Evolutionary conservation across 1,140 invertebrate species (phyloP).

Genomic region (Galleria mellonella): DNA sequence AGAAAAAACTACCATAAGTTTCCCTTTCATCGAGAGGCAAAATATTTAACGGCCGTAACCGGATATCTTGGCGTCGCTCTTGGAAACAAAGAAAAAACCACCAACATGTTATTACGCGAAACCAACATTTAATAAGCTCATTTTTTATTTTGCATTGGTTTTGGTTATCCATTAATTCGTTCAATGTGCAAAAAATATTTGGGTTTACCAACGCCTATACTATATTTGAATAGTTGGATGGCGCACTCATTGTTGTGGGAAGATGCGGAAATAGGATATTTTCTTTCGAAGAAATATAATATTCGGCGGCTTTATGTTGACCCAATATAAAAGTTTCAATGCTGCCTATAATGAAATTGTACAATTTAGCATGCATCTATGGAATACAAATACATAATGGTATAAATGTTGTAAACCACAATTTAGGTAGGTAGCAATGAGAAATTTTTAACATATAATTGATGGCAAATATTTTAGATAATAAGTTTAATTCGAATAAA

Average conservation of each 20-base stretch:
- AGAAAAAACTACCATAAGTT: constrained; percentile 64
- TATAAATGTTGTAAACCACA: too few relatives aligned
- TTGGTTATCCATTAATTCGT: constrained; percentile 72
- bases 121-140: constrained; percentile 72
- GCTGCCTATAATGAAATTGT: constrained; percentile 29
- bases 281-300: constrained; percentile 73
- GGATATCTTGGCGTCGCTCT: constrained; percentile 58
- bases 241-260: constrained; percentile 64
- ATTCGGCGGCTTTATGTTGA: constrained; percentile 64
- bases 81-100: constrained; percentile 70
- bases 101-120: constrained; percentile 71
- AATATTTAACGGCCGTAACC: constrained; percentile 73
- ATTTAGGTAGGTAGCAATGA: too few relatives aligned
- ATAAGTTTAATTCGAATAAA: too few relatives aligned
- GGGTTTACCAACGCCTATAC: constrained; percentile 46
- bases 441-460: too few relatives aligned
- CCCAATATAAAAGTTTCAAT: constrained; percentile 47
- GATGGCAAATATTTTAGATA: too few relatives aligned
- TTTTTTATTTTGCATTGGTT: constrained; percentile 67
- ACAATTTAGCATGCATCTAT: constrained; percentile 17
- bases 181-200: constrained; percentile 55
- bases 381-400: too few relatives aligned
- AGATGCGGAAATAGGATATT: constrained; percentile 74
- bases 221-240: constrained; percentile 69
- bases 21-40: constrained; percentile 68